Base-by-base conservation (phyloP, 2,888 invertebrate species). In the Zhuqinia jingwanae region DNA sequence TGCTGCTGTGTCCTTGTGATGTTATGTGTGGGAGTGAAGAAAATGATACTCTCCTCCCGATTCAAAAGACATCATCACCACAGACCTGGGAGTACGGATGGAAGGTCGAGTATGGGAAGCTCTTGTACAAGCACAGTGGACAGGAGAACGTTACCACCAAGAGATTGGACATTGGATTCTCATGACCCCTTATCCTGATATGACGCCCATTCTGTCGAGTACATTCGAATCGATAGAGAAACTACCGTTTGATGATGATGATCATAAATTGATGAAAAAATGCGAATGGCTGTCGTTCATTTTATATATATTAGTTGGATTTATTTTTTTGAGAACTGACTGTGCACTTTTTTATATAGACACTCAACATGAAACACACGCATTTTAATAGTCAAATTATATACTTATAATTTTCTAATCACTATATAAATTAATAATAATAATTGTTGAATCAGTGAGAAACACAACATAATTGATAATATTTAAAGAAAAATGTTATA, bases 191-290 rank as follows among this genome's bases (percentile, higher is more conserved):
- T 95, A 92, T 97, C 97, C 95, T 97, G 97, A 97, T 97, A 96
- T 92, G 96, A 96, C 88, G 90, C 90, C 93, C 95, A 96, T 94
- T 95, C 96, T 94, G 97, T 97, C 94, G 97, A 97, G 93, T 97
- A 96, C 93, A 97, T 97, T 92, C 96, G 97, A 93, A 96, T 97
- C 94, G 97, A 97, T 94, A 95, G 97, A 93, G 97, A 97, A 94
- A 97, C 97, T 92, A 97, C 97, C 92, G 97, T 97, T 94, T 96
- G 82, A 87, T 77, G 60, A 50, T 83, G 70, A 85, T 73, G 60
- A 84, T 77, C 22, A 65, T 73, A 65, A 79, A 56, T 75, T 58
- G 25, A 65, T 76, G 30, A 80, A 42, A 70, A 65, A 70, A 65
- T 68, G 42, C 13, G 79, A 79, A 79, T 82, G 82, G 75, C 82